Conservation (phyloP, 2,797 vertebrate species). For the Sebastes reedi region DNA sequence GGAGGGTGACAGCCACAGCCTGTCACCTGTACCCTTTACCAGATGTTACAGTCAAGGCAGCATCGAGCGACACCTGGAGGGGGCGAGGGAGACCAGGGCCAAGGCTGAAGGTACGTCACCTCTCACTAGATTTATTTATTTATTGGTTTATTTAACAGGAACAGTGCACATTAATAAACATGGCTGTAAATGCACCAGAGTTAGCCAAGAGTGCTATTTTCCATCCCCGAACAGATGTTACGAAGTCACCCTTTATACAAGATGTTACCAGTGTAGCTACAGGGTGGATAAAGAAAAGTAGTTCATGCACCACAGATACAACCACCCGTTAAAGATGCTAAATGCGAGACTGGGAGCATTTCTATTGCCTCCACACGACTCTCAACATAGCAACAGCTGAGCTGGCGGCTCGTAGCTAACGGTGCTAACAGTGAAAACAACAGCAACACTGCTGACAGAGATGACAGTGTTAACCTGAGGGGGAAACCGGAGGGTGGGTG, state of each 20-base stretch:
- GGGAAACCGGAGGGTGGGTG: too few relatives aligned
- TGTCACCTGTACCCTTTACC: constrained; percentile 78
- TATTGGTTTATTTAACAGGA: not conserved
- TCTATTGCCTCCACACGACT: too few relatives aligned
- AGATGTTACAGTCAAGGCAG: constrained; percentile 84
- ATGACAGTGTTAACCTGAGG: too few relatives aligned
- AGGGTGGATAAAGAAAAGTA: not conserved
- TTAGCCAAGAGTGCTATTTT: not conserved
- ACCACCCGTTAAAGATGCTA: not conserved
- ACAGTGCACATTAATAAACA: not conserved
- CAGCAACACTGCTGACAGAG: too few relatives aligned
- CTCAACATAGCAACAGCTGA: too few relatives aligned
- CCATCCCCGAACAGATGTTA: not conserved
- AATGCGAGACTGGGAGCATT: too few relatives aligned
- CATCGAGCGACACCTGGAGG: constrained; percentile 60
- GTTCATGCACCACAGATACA: not conserved
- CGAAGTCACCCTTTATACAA: not conserved
- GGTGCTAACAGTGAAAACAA: too few relatives aligned
- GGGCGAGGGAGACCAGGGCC: constrained; percentile 54
- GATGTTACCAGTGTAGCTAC: not conserved
- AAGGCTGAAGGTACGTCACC: constrained; percentile 74
- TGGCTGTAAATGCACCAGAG: not conserved
- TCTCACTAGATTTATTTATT: not conserved
- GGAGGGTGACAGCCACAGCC: constrained; percentile 78
- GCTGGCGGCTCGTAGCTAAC: too few relatives aligned